Conservation (phyloP, 2,888 invertebrate genomes). For the Nymphalis urticae region DNA sequence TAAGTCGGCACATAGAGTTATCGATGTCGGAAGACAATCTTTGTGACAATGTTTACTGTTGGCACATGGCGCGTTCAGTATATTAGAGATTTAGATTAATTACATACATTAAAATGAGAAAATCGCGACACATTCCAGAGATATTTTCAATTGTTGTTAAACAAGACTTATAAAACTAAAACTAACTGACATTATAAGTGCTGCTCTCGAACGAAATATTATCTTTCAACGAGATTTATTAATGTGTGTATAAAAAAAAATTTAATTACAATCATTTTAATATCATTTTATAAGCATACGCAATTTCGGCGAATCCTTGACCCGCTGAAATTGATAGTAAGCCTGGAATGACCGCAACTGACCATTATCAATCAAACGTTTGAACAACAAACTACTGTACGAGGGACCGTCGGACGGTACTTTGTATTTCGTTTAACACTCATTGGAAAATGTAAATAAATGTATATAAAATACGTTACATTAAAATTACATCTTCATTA, state of each 20-base stretch:
- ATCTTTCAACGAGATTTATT: background rate
- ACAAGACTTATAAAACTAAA: background rate
- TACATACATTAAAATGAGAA: constrained; percentile 27
- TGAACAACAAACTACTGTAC: no score
- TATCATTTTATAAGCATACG: constrained; percentile 25
- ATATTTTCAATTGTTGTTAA: background rate
- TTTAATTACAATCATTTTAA: background rate
- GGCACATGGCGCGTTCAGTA: background rate
- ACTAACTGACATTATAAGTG: background rate
- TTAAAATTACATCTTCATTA: no score
- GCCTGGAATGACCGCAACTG: background rate
- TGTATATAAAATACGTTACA: no score
- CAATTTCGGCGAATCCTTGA: constrained; percentile 23
- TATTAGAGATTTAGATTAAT: background rate
- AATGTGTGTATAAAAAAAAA: background rate
- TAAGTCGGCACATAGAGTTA: no score
- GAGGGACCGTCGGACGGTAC: background rate
- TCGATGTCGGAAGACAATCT: no score
- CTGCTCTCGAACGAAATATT: background rate
- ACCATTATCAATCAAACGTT: constrained; percentile 10
- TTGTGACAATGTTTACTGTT: background rate
- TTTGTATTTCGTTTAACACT: background rate
- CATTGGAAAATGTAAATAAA: no score
- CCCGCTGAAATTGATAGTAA: constrained; percentile 22
- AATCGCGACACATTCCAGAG: constrained; percentile 21